Conservation (phyloP, 2,113 vertebrate genomes). For the Baryphthengus martii region DNA sequence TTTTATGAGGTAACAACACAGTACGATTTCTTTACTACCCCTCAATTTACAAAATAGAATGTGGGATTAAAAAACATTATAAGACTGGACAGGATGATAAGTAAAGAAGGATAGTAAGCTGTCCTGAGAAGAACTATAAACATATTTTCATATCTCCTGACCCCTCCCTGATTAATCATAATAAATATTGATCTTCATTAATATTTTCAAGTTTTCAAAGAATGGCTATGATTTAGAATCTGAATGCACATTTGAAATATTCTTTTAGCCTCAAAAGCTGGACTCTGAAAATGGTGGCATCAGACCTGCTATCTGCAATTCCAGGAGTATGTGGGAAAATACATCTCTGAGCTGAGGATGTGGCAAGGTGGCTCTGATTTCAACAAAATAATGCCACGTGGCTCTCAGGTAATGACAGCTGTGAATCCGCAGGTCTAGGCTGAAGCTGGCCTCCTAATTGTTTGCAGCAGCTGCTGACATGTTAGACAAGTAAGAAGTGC, state of each 20-base stretch:
- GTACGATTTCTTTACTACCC: background rate
- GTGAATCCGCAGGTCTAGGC: background rate
- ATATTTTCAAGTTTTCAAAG: background rate
- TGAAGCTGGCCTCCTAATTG: background rate
- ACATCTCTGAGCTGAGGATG: rapidly evolving
- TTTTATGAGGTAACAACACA: background rate
- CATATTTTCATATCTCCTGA: background rate
- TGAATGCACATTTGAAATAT: background rate
- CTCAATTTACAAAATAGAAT: background rate
- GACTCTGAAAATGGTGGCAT: background rate
- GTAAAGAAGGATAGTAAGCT: background rate
- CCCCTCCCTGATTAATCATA: background rate
- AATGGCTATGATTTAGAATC: background rate
- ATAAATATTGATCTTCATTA: background rate
- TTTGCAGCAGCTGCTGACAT: background rate
- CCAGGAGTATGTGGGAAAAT: background rate
- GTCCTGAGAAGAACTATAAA: background rate
- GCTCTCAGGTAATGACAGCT: background rate
- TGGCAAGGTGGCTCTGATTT: background rate
- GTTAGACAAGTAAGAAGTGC: background rate
- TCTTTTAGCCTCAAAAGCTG: background rate
- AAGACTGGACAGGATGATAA: background rate
- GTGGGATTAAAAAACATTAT: background rate
- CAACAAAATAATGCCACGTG: background rate
- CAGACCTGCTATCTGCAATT: background rate